phyloP scores from a whole-genome alignment of 2,888 invertebrate species.

The Perithous albicinctus region DNA sequence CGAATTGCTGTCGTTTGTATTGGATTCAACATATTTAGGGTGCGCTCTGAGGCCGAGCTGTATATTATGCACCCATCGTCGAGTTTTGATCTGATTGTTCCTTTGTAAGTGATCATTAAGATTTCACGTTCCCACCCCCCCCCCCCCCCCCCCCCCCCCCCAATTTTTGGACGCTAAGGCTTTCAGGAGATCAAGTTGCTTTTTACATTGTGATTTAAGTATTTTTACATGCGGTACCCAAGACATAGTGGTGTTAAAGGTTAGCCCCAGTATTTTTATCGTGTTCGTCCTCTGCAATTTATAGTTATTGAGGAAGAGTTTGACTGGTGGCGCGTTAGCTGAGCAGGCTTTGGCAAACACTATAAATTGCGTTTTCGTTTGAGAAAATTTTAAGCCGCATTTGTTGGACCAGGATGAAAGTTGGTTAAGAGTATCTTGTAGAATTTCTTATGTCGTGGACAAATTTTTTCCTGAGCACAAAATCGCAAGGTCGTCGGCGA shows the following conservation, averaged over 20 bases:
- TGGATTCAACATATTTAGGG: conserved; percentile 10
- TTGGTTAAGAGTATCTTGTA: not conserved
- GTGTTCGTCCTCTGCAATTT: not conserved
- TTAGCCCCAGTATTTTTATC: not conserved
- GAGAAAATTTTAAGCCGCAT: conserved; percentile 26
- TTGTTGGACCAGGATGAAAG: conserved; percentile 1
- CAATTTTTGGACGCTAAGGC: conserved; percentile 17
- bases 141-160: too few relatives aligned
- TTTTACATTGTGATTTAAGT: conserved; percentile 13
- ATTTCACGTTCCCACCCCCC: conserved; percentile 21
- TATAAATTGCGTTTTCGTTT: conserved; percentile 22
- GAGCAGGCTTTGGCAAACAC: not conserved
- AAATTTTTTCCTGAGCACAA: conserved; percentile 40
- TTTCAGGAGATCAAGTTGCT: conserved; percentile 54
- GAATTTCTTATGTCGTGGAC: conserved; percentile 6
- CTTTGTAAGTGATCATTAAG: conserved; percentile 32
- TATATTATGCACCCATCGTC: conserved; percentile 52
- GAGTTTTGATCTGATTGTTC: conserved; percentile 46
- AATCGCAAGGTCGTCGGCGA: conserved; percentile 12
- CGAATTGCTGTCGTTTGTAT: conserved; percentile 45
- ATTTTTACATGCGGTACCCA: not conserved
- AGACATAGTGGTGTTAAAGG: not conserved
- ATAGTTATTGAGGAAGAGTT: not conserved
- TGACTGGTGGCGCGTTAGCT: not conserved
- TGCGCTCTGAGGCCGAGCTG: conserved; percentile 22